phyloP scores from a whole-genome alignment of 2,888 invertebrate genomes.

The Scaptomyza tumidula region DNA sequence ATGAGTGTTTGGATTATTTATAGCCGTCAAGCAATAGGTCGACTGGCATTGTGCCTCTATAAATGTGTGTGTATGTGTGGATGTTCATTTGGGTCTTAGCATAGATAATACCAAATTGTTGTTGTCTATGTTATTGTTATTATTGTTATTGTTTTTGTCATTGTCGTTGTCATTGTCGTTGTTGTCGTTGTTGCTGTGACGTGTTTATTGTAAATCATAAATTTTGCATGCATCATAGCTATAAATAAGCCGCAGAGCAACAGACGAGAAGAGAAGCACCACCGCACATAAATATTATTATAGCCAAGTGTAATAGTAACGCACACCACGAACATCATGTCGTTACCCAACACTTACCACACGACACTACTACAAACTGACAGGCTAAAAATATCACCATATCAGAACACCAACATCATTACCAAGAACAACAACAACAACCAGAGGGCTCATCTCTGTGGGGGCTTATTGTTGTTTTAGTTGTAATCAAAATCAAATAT shows the following conservation, averaged over 20 bases:
- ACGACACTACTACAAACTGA: slow-evolving; percentile 27
- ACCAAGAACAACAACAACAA: slow-evolving; percentile 31
- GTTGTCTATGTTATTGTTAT: slow-evolving; percentile 29
- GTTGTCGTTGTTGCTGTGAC: slow-evolving; percentile 47
- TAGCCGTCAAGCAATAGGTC: slow-evolving; percentile 25
- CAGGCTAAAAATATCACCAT: slow-evolving; percentile 12
- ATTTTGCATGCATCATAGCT: slow-evolving; percentile 75
- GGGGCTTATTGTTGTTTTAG: slow-evolving; percentile 62
- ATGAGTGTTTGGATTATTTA: slow-evolving; percentile 37
- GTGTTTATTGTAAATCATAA: slow-evolving; percentile 74
- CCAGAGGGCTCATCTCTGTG: slow-evolving; percentile 21
- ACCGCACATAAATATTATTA: slow-evolving; percentile 71
- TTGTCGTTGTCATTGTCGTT: slow-evolving; percentile 24
- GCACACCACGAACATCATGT: slow-evolving; percentile 54
- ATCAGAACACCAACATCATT: slow-evolving; percentile 15
- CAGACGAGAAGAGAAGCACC: slow-evolving; percentile 39
- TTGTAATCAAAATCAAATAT: slow-evolving; percentile 78
- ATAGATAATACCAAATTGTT: slow-evolving; percentile 33
- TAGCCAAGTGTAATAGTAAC: slow-evolving; percentile 73
- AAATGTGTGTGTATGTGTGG: neutral
- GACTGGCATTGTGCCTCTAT: neutral
- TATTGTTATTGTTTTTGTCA: slow-evolving; percentile 20
- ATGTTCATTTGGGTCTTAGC: slow-evolving; percentile 22
- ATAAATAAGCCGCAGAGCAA: slow-evolving; percentile 65
- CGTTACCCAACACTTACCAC: slow-evolving; percentile 35